phyloP scores from a whole-genome alignment of 2,888 invertebrate species.

The Dysmachus trigonus region DNA sequence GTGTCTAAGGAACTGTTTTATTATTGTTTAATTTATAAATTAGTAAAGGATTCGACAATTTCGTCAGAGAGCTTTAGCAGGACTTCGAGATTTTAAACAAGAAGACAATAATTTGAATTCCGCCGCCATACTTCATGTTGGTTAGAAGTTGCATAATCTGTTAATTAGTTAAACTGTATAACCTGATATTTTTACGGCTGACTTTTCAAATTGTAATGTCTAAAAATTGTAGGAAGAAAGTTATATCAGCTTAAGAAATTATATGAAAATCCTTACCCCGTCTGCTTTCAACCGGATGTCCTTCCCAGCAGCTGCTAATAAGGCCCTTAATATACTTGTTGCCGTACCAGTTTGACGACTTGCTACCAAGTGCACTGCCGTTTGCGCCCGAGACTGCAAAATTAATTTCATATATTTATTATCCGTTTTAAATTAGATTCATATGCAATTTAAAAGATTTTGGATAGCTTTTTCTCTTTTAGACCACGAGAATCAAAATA shows the following conservation, averaged over 20 bases:
- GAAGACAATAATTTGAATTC: no score
- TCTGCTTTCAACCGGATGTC: slow-evolving; percentile 88
- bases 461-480: background rate
- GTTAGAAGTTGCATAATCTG: no score
- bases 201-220: no score
- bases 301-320: slow-evolving; percentile 88
- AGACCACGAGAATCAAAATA: background rate
- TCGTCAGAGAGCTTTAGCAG: no score
- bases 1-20: no score
- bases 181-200: no score
- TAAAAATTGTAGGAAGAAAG: background rate
- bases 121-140: no score
- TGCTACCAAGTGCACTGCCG: slow-evolving; percentile 94
- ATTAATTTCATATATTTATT: background rate
- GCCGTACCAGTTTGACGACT: slow-evolving; percentile 92
- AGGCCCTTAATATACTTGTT: slow-evolving; percentile 86
- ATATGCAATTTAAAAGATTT: background rate
- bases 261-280: slow-evolving; percentile 73
- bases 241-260: background rate
- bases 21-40: background rate
- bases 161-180: no score
- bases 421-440: background rate
- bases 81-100: no score
- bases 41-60: no score
- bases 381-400: slow-evolving; percentile 86